Conservation (phyloP, 1,140 invertebrate genomes). For the Calycopis cecrops region DNA sequence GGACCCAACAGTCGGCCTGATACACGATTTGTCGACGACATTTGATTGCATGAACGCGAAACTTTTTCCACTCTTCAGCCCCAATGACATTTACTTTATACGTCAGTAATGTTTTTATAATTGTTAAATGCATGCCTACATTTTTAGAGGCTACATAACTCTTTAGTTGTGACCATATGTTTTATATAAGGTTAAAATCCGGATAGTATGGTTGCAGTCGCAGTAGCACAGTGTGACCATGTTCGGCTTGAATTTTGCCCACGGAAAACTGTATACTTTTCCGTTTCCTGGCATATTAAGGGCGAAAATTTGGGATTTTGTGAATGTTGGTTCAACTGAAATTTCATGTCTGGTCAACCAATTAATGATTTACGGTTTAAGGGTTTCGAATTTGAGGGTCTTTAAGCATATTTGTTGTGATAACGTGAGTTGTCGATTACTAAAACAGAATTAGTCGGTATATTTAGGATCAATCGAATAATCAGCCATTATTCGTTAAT, state of each 20-base stretch:
- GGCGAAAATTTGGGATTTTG: slow-evolving; percentile 18
- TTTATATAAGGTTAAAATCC: neutral
- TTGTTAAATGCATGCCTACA: too few relatives aligned
- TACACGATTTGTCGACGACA: too few relatives aligned
- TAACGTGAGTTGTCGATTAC: neutral
- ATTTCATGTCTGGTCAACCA: slow-evolving; percentile 17
- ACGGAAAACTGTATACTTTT: slow-evolving; percentile 18
- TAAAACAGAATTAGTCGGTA: neutral
- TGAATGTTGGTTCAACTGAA: slow-evolving; percentile 14
- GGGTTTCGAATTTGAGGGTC: slow-evolving; percentile 20
- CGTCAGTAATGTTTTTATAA: too few relatives aligned
- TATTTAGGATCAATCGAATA: neutral
- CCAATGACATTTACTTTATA: too few relatives aligned
- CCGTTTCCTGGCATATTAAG: slow-evolving; percentile 21
- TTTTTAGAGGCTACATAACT: too few relatives aligned
- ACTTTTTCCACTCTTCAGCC: too few relatives aligned
- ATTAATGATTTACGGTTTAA: slow-evolving; percentile 21
- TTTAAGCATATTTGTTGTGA: slow-evolving; percentile 9
- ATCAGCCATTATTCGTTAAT: too few relatives aligned
- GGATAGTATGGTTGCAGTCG: slow-evolving; percentile 23
- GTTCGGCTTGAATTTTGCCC: slow-evolving; percentile 12
- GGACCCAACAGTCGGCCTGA: too few relatives aligned
- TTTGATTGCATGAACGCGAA: too few relatives aligned
- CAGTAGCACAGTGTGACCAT: slow-evolving; percentile 19
- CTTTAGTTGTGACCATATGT: slow-evolving; percentile 8